Conservation (phyloP, 2,113 vertebrate genomes). For the Pardalotus punctatus region DNA sequence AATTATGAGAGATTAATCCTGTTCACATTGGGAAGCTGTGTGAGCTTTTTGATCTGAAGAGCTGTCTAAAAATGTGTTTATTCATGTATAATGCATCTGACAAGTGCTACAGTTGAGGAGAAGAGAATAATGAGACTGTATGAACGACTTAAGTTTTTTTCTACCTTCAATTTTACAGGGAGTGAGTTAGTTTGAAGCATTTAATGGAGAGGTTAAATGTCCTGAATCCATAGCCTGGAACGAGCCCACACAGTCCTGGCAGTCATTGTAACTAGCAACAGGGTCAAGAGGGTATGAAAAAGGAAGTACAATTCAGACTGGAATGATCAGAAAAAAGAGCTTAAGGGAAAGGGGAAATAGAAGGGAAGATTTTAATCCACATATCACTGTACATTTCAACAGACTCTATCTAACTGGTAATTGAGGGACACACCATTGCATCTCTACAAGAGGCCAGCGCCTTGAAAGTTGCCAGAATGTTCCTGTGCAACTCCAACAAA, state of each 20-base stretch:
- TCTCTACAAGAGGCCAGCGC: not conserved
- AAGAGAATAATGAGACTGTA: slow-evolving; percentile 51
- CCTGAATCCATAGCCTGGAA: not conserved
- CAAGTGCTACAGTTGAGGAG: slow-evolving; percentile 44
- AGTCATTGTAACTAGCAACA: not conserved
- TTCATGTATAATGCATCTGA: slow-evolving; percentile 63
- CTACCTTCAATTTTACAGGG: slow-evolving; percentile 5
- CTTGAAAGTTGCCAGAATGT: not conserved
- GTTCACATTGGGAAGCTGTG: slow-evolving; percentile 65
- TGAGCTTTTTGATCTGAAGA: slow-evolving; percentile 69
- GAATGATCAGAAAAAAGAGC: not conserved
- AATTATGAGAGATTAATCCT: slow-evolving; percentile 70
- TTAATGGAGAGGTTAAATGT: slow-evolving; percentile 48
- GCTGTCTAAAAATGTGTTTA: slow-evolving; percentile 68
- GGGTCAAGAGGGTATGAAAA: not conserved
- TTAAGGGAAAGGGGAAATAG: not conserved
- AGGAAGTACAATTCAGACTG: not conserved
- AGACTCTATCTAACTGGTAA: not conserved
- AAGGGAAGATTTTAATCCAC: not conserved
- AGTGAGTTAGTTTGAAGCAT: slow-evolving; percentile 4
- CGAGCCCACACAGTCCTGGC: not conserved
- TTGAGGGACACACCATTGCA: not conserved
- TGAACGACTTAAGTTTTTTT: not conserved
- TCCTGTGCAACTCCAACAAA: not conserved
- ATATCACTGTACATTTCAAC: not conserved